Conservation (phyloP, 2,888 invertebrate genomes). For the Slavum lentiscoides region DNA sequence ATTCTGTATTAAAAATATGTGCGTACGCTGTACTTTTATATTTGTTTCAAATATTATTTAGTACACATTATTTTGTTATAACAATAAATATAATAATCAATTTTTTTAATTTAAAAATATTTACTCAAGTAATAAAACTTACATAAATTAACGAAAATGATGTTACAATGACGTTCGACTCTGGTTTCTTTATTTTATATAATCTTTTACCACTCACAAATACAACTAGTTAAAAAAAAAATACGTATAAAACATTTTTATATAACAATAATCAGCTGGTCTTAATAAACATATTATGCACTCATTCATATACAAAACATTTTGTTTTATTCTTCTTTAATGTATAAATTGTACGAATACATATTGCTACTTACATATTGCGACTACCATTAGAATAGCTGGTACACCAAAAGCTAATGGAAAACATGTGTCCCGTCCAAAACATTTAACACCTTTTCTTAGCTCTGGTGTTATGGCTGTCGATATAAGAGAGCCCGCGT, state of each 20-base stretch:
- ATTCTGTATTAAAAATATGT: neutral
- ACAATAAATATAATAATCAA: neutral
- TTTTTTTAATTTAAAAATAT: neutral
- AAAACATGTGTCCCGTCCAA: conserved; percentile 70
- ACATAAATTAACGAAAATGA: conserved; percentile 73
- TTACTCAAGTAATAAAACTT: conserved; percentile 59
- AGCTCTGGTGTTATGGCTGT: conserved; percentile 76
- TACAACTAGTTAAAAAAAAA: conserved; percentile 59
- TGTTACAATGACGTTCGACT: conserved; percentile 73
- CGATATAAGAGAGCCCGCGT: conserved; percentile 72
- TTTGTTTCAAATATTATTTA: neutral
- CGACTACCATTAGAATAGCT: conserved; percentile 66
- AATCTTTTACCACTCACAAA: conserved; percentile 76
- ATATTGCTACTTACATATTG: conserved; percentile 63
- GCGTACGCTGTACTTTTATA: too few species aligned
- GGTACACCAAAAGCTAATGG: conserved; percentile 78
- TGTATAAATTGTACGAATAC: neutral
- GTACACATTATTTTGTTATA: neutral
- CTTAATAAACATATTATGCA: neutral
- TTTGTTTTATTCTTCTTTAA: neutral
- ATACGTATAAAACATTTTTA: neutral
- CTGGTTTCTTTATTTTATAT: conserved; percentile 68
- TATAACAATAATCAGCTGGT: neutral
- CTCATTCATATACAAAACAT: too few species aligned
- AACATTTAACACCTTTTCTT: conserved; percentile 68